phyloP scores from a whole-genome alignment of 1,140 invertebrate species.

The Heterodera schachtii region DNA sequence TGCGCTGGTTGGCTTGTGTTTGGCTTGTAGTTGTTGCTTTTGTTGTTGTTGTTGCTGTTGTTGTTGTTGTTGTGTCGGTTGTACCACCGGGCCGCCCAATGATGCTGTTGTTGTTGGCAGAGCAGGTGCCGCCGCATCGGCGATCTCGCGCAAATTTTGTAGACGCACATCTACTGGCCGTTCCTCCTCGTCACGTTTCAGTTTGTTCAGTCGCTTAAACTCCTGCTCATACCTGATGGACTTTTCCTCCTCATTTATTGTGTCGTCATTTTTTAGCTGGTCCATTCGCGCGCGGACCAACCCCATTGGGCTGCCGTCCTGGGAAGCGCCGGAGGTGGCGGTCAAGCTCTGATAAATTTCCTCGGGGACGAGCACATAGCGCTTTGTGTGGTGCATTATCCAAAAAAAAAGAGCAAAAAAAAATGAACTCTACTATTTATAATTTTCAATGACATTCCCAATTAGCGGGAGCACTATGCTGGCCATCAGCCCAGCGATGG shows the following conservation, averaged over 20 bases:
- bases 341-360: constrained; percentile 25
- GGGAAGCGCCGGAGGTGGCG: neutral
- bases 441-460: neutral
- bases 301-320: neutral
- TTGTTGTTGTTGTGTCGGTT: neutral
- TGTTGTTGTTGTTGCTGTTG: neutral
- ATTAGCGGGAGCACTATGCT: constrained; percentile 16
- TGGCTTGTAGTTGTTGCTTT: no score
- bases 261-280: neutral
- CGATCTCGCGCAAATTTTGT: neutral
- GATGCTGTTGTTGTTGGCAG: neutral
- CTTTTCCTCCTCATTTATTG: neutral
- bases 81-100: no score
- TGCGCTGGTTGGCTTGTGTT: no score
- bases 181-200: constrained; percentile 4
- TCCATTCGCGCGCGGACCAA: neutral
- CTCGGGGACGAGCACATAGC: constrained; percentile 36
- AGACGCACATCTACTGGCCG: constrained; percentile 11
- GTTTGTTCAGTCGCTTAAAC: constrained; percentile 13
- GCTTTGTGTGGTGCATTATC: constrained; percentile 16
- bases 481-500: constrained; percentile 7
- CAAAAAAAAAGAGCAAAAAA: no score
- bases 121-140: neutral
- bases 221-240: constrained; percentile 2
- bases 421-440: neutral